A percentile compares a stretch with the other conserved stretches of the same genome.
Conservation (phyloP, 2,888 invertebrate genomes). For the Agriopis marginaria region DNA sequence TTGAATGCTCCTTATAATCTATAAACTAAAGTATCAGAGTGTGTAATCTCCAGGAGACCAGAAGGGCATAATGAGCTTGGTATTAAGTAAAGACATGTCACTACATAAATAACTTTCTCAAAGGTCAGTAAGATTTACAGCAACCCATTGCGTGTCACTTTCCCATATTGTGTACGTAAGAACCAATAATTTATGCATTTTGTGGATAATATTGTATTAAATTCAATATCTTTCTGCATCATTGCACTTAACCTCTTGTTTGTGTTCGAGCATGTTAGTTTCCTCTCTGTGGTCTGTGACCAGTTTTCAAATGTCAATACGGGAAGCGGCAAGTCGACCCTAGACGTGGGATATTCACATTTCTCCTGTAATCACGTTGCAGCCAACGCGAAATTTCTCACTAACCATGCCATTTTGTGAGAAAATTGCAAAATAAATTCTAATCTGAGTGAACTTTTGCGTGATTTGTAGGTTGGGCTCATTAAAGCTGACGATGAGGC, state of each 20-base stretch:
- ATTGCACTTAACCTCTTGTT: slow-evolving; percentile 6
- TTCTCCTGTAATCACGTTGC: slow-evolving; percentile 54
- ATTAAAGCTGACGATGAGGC: slow-evolving; percentile 38
- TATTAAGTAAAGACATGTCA: slow-evolving; percentile 30
- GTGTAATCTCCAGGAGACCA: slow-evolving; percentile 16
- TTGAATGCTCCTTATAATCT: not conserved
- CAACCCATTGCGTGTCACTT: slow-evolving; percentile 31
- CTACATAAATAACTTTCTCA: slow-evolving; percentile 38
- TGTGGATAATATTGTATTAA: slow-evolving; percentile 19
- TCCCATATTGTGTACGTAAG: slow-evolving; percentile 33
- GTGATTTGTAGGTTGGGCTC: slow-evolving; percentile 45
- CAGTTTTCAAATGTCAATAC: slow-evolving; percentile 76
- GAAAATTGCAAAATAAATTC: slow-evolving; percentile 38
- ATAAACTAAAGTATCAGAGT: not conserved
- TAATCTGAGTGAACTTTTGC: slow-evolving; percentile 33
- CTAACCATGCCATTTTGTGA: slow-evolving; percentile 16
- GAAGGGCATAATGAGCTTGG: slow-evolving; percentile 32
- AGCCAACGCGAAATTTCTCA: slow-evolving; percentile 38
- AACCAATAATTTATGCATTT: slow-evolving; percentile 26
- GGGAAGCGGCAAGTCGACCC: slow-evolving; percentile 64
- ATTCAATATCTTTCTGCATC: slow-evolving; percentile 16
- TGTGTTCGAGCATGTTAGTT: slow-evolving; percentile 1
- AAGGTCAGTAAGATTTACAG: slow-evolving; percentile 36
- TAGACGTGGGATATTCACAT: slow-evolving; percentile 73
- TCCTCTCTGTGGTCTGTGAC: slow-evolving; percentile 33